phyloP scores from a whole-genome alignment of 2,797 vertebrate species.

The Remorina albescens region DNA sequence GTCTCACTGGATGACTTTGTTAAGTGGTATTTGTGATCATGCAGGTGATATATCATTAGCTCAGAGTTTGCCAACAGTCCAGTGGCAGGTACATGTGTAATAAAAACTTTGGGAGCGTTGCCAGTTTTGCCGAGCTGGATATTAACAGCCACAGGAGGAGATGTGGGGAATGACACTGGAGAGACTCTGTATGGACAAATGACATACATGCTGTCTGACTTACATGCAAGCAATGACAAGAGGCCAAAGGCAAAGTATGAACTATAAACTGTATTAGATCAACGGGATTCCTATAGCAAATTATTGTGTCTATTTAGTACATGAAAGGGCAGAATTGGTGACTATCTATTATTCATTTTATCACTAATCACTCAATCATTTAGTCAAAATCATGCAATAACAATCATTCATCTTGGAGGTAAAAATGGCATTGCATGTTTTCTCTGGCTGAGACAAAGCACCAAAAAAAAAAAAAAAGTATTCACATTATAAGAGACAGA shows the following conservation, averaged over 20 bases:
- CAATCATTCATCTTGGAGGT: neutral
- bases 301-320: neutral
- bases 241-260: neutral
- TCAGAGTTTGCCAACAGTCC: conserved; percentile 51
- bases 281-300: neutral
- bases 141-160: conserved; percentile 34
- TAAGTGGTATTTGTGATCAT: conserved; percentile 27
- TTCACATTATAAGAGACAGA: neutral
- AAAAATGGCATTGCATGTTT: neutral
- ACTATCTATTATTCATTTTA: neutral
- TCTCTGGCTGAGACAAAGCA: neutral
- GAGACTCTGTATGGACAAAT: conserved; percentile 18
- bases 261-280: neutral
- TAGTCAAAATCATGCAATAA: neutral
- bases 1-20: conserved; percentile 6
- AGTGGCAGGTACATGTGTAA: conserved; percentile 56
- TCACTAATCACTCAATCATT: neutral
- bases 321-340: neutral
- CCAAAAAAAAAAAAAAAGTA: no score
- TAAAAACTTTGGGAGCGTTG: conserved; percentile 54
- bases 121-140: conserved; percentile 57
- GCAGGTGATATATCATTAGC: conserved; percentile 44
- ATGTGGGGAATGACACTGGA: conserved; percentile 31
- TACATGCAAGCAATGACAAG: neutral
- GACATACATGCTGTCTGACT: neutral